Conservation (phyloP, 2,888 invertebrate species). For the Ectropis crepuscularia region DNA sequence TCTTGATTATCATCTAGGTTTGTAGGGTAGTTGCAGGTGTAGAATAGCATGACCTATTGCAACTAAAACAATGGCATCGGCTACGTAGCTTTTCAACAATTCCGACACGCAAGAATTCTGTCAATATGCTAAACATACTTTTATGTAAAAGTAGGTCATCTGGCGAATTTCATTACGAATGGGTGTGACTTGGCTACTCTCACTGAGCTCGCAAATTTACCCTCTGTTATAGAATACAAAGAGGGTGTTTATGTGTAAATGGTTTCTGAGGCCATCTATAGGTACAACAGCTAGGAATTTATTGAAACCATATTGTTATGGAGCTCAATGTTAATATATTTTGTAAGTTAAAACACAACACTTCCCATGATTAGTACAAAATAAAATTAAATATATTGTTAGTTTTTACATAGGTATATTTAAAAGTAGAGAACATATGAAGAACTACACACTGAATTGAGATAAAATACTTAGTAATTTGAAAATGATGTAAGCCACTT, state of each 20-base stretch:
- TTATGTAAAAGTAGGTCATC: slow-evolving; percentile 27
- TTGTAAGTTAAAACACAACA: slow-evolving; percentile 85
- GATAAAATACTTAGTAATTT: slow-evolving; percentile 84
- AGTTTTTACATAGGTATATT: slow-evolving; percentile 85
- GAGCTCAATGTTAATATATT: slow-evolving; percentile 86
- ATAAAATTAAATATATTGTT: slow-evolving; percentile 85
- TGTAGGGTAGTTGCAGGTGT: not conserved
- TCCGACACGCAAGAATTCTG: slow-evolving; percentile 21
- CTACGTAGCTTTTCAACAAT: slow-evolving; percentile 17
- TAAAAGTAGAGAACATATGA: slow-evolving; percentile 85
- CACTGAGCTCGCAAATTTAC: slow-evolving; percentile 18
- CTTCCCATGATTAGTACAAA: slow-evolving; percentile 85
- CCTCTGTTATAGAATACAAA: slow-evolving; percentile 12
- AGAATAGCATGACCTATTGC: slow-evolving; percentile 9
- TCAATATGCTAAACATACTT: slow-evolving; percentile 27
- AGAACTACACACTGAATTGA: slow-evolving; percentile 84
- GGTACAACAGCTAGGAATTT: slow-evolving; percentile 47
- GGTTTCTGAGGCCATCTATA: slow-evolving; percentile 18
- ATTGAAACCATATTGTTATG: slow-evolving; percentile 81
- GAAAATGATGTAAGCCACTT: slow-evolving; percentile 84
- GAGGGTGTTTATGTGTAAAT: slow-evolving; percentile 8
- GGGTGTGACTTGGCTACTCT: slow-evolving; percentile 26
- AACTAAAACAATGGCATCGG: slow-evolving; percentile 12
- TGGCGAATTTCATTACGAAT: slow-evolving; percentile 23
- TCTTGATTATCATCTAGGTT: not conserved